Conservation (phyloP, 2,797 vertebrate genomes). For the Acanthurus lineatus region DNA sequence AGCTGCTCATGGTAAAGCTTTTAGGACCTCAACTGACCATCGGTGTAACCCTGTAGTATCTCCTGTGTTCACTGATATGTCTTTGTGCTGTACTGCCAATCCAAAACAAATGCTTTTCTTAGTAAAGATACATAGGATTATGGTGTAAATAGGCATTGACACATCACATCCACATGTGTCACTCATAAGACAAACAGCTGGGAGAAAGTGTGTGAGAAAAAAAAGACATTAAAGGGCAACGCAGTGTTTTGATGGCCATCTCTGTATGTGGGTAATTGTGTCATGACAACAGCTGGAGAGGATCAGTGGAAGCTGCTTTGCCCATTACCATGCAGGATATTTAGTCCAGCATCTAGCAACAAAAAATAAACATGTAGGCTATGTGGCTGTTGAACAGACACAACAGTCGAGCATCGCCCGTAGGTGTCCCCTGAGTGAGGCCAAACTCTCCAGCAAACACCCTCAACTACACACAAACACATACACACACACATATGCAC, state of each 20-base stretch:
- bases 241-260: conserved; percentile 23
- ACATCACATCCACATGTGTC: conserved; percentile 51
- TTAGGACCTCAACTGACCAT: neutral
- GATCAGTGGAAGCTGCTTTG: conserved; percentile 50
- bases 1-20: neutral
- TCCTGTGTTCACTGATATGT: conserved; percentile 1
- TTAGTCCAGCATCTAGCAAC: conserved; percentile 63
- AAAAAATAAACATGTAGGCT: conserved; percentile 67
- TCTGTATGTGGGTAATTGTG: conserved; percentile 53
- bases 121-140: conserved; percentile 6
- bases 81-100: neutral
- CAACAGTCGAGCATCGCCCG: conserved; percentile 44
- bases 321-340: conserved; percentile 66
- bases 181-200: conserved; percentile 41
- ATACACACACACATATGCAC: neutral
- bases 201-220: conserved; percentile 40
- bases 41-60: neutral
- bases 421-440: conserved; percentile 71
- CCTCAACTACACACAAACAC: neutral
- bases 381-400: conserved; percentile 43
- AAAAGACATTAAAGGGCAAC: conserved; percentile 53
- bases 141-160: conserved; percentile 45
- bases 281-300: conserved; percentile 73
- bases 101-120: neutral
- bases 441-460: conserved; percentile 54